Evolutionary conservation across 1,140 invertebrate genomes (phyloP).

Genomic region (Drosophila pseudoananassae): DNA sequence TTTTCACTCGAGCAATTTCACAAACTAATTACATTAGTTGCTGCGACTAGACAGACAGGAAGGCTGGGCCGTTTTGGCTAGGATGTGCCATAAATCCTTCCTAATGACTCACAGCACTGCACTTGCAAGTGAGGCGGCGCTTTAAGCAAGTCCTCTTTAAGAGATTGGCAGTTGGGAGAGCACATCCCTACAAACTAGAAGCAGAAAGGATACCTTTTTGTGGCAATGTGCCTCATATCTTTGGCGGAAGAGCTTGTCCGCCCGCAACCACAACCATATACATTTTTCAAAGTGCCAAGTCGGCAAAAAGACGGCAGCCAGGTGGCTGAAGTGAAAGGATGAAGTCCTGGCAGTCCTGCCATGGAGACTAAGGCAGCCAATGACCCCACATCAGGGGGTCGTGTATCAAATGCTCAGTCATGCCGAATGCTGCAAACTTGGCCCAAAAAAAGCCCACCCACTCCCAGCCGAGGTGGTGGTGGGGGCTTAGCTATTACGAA

Average conservation of each 20-base stretch:
- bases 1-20: conserved; percentile 42
- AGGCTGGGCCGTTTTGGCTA: not conserved
- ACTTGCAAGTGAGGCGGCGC: not conserved
- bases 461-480: conserved; percentile 4
- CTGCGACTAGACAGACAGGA: conserved; percentile 22
- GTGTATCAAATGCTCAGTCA: conserved; percentile 60
- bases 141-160: too few relatives aligned
- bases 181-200: too few relatives aligned
- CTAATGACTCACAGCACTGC: conserved; percentile 2
- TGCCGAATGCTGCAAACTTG: conserved; percentile 56
- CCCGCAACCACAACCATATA: not conserved
- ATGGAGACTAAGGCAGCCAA: conserved; percentile 22
- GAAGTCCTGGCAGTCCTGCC: not conserved
- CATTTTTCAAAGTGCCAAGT: too few relatives aligned
- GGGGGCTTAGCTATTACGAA: conserved; percentile 24
- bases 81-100: conserved; percentile 37
- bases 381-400: conserved; percentile 21
- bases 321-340: too few relatives aligned
- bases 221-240: not conserved
- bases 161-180: too few relatives aligned
- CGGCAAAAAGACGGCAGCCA: conserved; percentile 23
- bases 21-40: conserved; percentile 62
- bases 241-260: not conserved
- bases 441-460: conserved; percentile 8
- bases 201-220: too few relatives aligned